phyloP scores from a whole-genome alignment of 1,140 invertebrate species.

The Brachionus koreanus region DNA sequence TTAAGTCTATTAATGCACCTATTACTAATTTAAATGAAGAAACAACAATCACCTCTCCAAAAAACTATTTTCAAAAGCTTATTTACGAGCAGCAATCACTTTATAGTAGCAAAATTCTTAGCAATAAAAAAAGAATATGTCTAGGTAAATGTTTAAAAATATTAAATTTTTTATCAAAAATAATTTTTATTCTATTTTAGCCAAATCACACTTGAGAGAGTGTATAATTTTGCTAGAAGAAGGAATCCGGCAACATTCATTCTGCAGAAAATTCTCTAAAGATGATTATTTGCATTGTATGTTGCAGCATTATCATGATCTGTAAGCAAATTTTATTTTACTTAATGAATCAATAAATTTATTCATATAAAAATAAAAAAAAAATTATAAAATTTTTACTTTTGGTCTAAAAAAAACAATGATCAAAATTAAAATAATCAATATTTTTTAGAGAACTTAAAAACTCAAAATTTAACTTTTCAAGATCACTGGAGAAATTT shows the following conservation, averaged over 20 bases:
- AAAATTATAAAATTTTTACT: no score
- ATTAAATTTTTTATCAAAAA: not conserved
- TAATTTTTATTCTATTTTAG: slow-evolving; percentile 53
- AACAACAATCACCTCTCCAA: not conserved
- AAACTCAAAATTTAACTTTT: not conserved
- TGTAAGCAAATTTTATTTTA: no score
- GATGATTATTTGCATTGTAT: slow-evolving; percentile 74
- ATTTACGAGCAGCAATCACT: not conserved
- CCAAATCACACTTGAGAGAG: slow-evolving; percentile 76
- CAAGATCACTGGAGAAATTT: slow-evolving; percentile 65
- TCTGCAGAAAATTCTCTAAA: slow-evolving; percentile 77
- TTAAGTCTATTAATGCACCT: not conserved
- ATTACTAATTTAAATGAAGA: slow-evolving; percentile 4
- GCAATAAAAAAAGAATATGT: not conserved
- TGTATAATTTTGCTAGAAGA: slow-evolving; percentile 79
- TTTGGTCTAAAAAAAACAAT: no score
- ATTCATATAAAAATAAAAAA: no score
- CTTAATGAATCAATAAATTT: no score
- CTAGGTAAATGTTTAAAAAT: not conserved
- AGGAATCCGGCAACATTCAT: slow-evolving; percentile 75
- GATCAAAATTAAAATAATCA: no score
- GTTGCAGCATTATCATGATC: slow-evolving; percentile 69
- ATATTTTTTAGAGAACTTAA: not conserved
- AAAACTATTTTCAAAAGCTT: slow-evolving; percentile 35
- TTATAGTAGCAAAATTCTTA: not conserved